phyloP scores from a whole-genome alignment of 2,888 invertebrate genomes.

The Encarsia formosa region DNA sequence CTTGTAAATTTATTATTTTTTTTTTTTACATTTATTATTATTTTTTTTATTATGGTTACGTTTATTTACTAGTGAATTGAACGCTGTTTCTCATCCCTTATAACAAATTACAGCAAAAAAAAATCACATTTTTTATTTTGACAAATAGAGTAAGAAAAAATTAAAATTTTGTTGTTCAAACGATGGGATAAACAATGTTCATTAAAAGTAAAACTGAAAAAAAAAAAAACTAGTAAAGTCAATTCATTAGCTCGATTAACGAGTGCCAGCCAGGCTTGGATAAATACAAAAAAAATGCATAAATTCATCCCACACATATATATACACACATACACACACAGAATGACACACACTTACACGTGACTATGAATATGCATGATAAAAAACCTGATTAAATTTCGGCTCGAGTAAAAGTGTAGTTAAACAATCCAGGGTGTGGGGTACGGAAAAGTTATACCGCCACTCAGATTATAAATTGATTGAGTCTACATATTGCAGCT shows the following conservation, averaged over 20 bases:
- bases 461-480: no score
- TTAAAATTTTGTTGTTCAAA: constrained; percentile 19
- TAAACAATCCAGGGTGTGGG: no score
- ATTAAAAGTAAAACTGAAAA: neutral
- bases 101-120: neutral
- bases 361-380: constrained; percentile 29
- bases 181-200: constrained; percentile 25
- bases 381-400: constrained; percentile 27
- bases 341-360: constrained; percentile 1
- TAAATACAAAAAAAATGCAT: constrained; percentile 15
- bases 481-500: constrained; percentile 22
- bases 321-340: neutral
- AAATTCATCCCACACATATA: constrained; percentile 1
- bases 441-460: no score
- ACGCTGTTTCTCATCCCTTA: constrained; percentile 9
- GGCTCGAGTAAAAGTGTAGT: constrained; percentile 30
- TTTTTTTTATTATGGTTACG: neutral
- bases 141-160: constrained; percentile 5
- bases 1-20: constrained; percentile 20
- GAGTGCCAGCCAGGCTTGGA: constrained; percentile 26
- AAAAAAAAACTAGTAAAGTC: constrained; percentile 3
- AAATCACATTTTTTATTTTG: no score
- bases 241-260: constrained; percentile 22
- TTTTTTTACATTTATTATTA: constrained; percentile 5
- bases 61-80: constrained; percentile 1